Conservation (phyloP, 2,797 vertebrate genomes). For the Epinephelus malabaricus region DNA sequence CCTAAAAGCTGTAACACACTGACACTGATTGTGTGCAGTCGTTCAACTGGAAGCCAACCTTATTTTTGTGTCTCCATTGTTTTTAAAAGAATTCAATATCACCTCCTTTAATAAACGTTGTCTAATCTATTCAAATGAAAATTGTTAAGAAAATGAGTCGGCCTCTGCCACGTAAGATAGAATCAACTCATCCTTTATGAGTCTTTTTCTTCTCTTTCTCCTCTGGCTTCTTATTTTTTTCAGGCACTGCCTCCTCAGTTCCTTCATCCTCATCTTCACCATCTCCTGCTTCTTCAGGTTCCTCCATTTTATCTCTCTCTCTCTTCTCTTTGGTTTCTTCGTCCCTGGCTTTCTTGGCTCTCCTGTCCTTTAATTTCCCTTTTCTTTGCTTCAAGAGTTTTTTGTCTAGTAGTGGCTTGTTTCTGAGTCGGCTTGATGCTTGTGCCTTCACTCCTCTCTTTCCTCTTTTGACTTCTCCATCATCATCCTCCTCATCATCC, state of each 20-base stretch:
- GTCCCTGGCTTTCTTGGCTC: slow-evolving; percentile 50
- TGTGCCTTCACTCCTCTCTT: slow-evolving; percentile 43
- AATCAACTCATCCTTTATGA: slow-evolving; percentile 42
- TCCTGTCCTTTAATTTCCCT: slow-evolving; percentile 67
- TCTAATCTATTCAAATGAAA: not conserved
- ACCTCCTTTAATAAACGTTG: not conserved
- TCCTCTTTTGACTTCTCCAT: slow-evolving; percentile 40
- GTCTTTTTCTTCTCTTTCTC: slow-evolving; percentile 59
- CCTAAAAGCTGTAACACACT: slow-evolving; percentile 1
- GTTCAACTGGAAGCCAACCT: not conserved
- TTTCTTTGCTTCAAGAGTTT: slow-evolving; percentile 75
- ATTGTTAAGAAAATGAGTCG: not conserved
- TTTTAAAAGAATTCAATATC: not conserved
- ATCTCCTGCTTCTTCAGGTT: slow-evolving; percentile 24
- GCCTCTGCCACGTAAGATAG: not conserved
- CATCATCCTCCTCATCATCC: slow-evolving; percentile 54
- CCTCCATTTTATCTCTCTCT: slow-evolving; percentile 28
- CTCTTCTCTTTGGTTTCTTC: slow-evolving; percentile 55
- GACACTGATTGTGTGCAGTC: not conserved
- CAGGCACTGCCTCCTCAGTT: slow-evolving; percentile 30
- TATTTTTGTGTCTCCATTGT: not conserved
- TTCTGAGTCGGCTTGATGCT: slow-evolving; percentile 64
- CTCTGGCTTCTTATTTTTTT: slow-evolving; percentile 40
- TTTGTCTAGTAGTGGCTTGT: slow-evolving; percentile 72
- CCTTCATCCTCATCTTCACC: slow-evolving; percentile 40